A percentile compares a stretch with the other conserved stretches of the same genome.
These are phyloP conservation scores for Huso huso DNA, from an alignment of 2,797 vertebrate genomes.

Conservation along the genomic window DNA sequence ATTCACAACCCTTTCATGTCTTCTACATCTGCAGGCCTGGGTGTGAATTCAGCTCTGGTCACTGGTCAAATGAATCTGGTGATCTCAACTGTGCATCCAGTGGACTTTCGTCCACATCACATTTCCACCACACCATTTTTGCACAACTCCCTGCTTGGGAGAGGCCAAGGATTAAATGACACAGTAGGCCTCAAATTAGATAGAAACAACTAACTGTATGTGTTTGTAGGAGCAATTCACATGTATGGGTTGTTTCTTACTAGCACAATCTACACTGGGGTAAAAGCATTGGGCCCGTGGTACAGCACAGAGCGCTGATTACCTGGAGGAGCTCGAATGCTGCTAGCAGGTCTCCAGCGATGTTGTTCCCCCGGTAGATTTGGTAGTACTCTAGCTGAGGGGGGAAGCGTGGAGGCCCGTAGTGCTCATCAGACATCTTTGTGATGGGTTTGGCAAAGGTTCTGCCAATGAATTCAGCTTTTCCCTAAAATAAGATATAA, in stretches of 20 bases:
- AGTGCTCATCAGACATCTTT: conserved; percentile 89
- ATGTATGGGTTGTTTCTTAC: background rate
- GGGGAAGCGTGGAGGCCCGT: conserved; percentile 82
- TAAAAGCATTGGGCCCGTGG: background rate
- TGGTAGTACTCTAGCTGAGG: conserved; percentile 94
- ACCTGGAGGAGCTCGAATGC: conserved; percentile 97
- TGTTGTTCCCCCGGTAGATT: conserved; percentile 87
- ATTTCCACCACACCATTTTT: too few species aligned
- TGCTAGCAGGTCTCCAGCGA: conserved; percentile 85
- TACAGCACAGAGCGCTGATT: background rate
- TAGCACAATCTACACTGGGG: too few species aligned
- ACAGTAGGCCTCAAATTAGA: too few species aligned
- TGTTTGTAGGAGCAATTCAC: background rate
- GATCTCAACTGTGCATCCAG: too few species aligned
- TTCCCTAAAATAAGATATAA: conserved; percentile 59
- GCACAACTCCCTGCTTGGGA: too few species aligned
- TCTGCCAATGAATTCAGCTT: conserved; percentile 94
- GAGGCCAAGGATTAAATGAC: too few species aligned
- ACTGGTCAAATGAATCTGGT: too few species aligned
- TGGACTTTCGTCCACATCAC: too few species aligned
- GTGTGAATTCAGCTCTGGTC: too few species aligned
- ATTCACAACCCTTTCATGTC: too few species aligned
- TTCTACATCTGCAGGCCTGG: too few species aligned
- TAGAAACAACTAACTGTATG: too few species aligned
- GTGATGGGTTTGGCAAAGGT: conserved; percentile 91